Evolutionary conservation across 2,888 invertebrate genomes (phyloP), one percentile per base, ranked within the genome.

Genomic region (Xestia rhomboidea): DNA sequence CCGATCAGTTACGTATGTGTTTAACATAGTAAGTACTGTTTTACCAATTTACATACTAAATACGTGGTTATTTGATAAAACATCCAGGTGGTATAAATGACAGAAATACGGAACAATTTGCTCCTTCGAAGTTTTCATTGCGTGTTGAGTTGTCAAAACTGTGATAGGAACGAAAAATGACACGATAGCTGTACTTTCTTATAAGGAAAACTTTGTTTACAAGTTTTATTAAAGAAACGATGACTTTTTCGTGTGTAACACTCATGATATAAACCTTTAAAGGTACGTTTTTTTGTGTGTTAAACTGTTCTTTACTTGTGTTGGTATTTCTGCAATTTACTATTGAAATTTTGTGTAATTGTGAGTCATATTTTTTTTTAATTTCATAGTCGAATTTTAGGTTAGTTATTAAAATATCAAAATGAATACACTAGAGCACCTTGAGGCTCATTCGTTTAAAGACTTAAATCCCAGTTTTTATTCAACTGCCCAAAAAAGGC

Each of bases 221-320:
- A 87, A 88, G 89, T 91, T 90, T 88, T 89, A 88, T 89, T 90
- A 76, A 88, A 83, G 86, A 89, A 88, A 87, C 87, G 76, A 87
- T 88, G 88, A 87, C 86, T 81, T 90, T 90, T 86, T 90, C 89
- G 89, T 91, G 92, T 83, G 84, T 83, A 78, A 77, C 81, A 84
- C 82, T 78, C 83, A 84, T 82, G 46, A 74, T 64, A 30, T 41
- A 64, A 64, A 68, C 41, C 64, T 41, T 72, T 46, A 46, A 54
- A 73, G 72, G 70, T 87, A 76, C 34, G 68, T 69, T 30, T 46
- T 63, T 67, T 60, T 49, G 34, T 68, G 13, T 34, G 13, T 24
- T 30, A 34, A 70, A 68, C 4, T 30, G 5, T 49, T 13, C 60
- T n/a, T 62, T 34, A 57, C 6, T 54, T 46, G 18, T 24, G 6